A percentile compares a stretch with the other conserved stretches of the same genome.
Conservation (phyloP, 2,888 invertebrate genomes). For the Meiosimyza decipiens region DNA sequence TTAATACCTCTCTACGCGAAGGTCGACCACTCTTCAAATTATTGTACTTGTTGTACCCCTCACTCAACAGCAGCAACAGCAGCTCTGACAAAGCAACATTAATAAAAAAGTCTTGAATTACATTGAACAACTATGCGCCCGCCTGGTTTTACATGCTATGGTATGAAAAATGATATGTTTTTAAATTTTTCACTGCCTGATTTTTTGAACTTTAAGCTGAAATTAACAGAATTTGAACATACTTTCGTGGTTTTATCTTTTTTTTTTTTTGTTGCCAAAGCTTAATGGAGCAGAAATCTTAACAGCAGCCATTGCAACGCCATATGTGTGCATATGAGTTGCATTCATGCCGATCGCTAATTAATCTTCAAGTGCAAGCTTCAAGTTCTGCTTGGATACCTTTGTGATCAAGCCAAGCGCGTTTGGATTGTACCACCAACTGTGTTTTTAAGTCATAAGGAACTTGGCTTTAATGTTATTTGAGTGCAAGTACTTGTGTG, state of each 20-base stretch:
- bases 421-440: not conserved
- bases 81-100: conserved; percentile 33
- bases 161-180: conserved; percentile 19
- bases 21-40: conserved; percentile 18
- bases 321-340: not conserved
- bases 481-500: no score
- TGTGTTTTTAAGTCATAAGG: not conserved
- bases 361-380: conserved; percentile 25
- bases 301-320: conserved; percentile 2
- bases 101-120: conserved; percentile 39
- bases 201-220: conserved; percentile 4
- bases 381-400: conserved; percentile 19
- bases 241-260: no score
- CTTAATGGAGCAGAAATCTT: conserved; percentile 16
- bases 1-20: not conserved
- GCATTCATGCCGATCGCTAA: conserved; percentile 22
- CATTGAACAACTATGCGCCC: not conserved
- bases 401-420: not conserved
- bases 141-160: conserved; percentile 29
- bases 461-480: not conserved
- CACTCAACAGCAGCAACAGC: conserved; percentile 12
- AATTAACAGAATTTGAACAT: not conserved
- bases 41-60: conserved; percentile 13
- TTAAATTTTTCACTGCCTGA: not conserved
- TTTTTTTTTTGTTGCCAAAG: not conserved